A percentile compares a stretch with the other conserved stretches of the same genome.
Conservation (phyloP, 2,113 vertebrate species). For the Pyrgilauda ruficollis region DNA sequence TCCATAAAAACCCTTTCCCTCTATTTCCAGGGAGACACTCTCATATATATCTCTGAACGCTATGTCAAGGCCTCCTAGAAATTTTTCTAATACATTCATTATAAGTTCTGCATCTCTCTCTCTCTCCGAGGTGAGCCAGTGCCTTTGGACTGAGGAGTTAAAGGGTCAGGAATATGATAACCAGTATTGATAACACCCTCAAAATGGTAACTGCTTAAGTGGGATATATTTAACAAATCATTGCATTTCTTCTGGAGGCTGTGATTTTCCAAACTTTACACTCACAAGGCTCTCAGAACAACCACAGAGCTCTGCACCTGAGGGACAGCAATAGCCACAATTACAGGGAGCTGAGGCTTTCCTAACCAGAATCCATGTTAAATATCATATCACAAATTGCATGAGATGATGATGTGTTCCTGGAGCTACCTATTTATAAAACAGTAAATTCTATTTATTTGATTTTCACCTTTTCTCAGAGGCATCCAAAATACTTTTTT, state of each 20-base stretch:
- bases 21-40: slow-evolving; percentile 17
- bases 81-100: slow-evolving; percentile 24
- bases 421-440: background rate
- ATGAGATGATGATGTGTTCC: background rate
- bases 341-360: background rate
- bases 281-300: background rate
- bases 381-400: background rate
- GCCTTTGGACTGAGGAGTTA: background rate
- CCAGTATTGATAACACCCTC: background rate
- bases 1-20: slow-evolving; percentile 17
- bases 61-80: slow-evolving; percentile 36
- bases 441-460: background rate
- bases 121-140: background rate
- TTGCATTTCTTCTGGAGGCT: background rate
- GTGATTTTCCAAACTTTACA: background rate
- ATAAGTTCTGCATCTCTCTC: background rate
- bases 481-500: background rate
- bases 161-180: background rate
- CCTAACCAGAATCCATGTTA: background rate
- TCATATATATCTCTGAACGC: slow-evolving; percentile 19
- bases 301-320: background rate
- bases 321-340: background rate
- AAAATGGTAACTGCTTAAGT: background rate
- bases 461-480: background rate
- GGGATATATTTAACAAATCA: background rate